Conservation (phyloP, 2,113 vertebrate genomes). For the Clinocottus analis region DNA sequence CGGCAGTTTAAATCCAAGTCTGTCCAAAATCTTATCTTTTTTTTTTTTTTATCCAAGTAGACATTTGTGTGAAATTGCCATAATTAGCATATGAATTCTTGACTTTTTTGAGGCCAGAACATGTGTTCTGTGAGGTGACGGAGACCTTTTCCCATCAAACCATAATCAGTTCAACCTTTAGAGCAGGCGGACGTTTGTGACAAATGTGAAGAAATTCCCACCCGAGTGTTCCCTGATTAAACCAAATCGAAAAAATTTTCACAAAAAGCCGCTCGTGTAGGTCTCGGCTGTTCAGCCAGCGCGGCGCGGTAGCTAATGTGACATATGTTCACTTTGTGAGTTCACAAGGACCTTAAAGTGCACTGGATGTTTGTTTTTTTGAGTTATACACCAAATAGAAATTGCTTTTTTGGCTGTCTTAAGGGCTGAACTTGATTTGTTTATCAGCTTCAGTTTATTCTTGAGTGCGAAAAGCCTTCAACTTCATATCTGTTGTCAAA, state of each 20-base stretch:
- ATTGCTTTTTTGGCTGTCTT: slow-evolving; percentile 29
- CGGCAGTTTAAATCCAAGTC: neutral
- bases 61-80: neutral
- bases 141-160: neutral
- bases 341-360: slow-evolving; percentile 41
- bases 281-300: neutral
- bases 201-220: neutral
- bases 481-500: slow-evolving; percentile 54
- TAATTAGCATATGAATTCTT: neutral
- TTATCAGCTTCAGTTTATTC: slow-evolving; percentile 57
- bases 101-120: neutral
- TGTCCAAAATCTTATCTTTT: neutral
- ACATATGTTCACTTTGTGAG: slow-evolving; percentile 8
- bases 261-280: neutral
- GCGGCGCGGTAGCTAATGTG: neutral
- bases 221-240: neutral
- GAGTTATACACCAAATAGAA: slow-evolving; percentile 44
- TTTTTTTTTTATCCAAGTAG: neutral
- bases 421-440: slow-evolving; percentile 56
- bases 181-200: neutral
- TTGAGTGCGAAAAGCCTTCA: slow-evolving; percentile 47
- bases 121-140: neutral
- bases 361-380: slow-evolving; percentile 35
- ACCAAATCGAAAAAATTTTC: slow-evolving; percentile 4
- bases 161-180: neutral